These are phyloP conservation scores for Alces alces DNA, from an alignment of 2,113 vertebrate genomes.

Conservation along the genomic window DNA sequence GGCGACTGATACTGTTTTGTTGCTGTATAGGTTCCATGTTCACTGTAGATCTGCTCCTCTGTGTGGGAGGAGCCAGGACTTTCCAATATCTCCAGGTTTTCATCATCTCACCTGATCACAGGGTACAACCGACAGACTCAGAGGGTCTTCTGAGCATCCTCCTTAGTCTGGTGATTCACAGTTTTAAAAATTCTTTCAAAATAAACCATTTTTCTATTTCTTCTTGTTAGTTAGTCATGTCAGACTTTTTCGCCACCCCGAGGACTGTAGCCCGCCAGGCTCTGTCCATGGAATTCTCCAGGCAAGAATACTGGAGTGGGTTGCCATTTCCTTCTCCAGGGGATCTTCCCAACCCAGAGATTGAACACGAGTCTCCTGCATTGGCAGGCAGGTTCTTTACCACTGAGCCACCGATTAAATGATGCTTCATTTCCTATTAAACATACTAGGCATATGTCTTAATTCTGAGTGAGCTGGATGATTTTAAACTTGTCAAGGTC, in stretches of 20 bases:
- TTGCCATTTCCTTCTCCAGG: background rate
- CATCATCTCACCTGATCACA: background rate
- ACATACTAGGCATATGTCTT: background rate
- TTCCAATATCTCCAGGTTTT: too few relatives aligned
- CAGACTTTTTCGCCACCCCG: background rate
- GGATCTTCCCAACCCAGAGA: background rate
- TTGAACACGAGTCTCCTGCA: background rate
- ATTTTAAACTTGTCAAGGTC: background rate
- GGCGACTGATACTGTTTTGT: fast-evolving
- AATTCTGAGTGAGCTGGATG: background rate
- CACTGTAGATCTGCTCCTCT: background rate
- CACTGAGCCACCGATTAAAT: background rate
- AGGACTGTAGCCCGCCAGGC: background rate
- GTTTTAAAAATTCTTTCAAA: background rate
- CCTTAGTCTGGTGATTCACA: background rate
- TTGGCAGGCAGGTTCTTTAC: background rate
- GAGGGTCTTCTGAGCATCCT: background rate
- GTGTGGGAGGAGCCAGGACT: background rate
- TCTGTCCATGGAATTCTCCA: background rate
- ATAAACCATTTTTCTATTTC: background rate
- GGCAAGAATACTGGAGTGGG: background rate
- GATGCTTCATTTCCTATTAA: background rate
- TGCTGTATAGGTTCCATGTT: fast-evolving
- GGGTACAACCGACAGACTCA: background rate
- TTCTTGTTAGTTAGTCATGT: background rate